Percentiles rank a stretch among this genome's conserved stretches.
phyloP scores from a whole-genome alignment of 1,140 invertebrate genomes.

The Drosophila sechellia region DNA sequence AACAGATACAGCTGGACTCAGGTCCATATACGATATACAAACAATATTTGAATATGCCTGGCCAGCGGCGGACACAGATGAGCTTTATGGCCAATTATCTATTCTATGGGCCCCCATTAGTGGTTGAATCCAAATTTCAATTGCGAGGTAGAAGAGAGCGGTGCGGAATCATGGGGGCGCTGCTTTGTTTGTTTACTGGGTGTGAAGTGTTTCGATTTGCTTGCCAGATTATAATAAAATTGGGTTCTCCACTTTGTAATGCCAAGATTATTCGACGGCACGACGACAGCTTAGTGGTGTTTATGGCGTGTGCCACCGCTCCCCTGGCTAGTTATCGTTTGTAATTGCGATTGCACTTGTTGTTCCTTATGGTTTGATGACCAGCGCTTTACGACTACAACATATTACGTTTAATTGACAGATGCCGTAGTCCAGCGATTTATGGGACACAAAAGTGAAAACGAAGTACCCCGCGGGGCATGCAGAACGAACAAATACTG shows the following conservation, averaged over 20 bases:
- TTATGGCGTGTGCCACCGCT: constrained; percentile 30
- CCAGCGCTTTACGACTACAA: constrained; percentile 59
- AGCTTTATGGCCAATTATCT: constrained; percentile 80
- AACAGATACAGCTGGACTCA: constrained; percentile 7
- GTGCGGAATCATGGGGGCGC: background rate
- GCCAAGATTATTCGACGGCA: constrained; percentile 50
- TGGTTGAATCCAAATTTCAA: constrained; percentile 66
- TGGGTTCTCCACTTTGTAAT: constrained; percentile 56
- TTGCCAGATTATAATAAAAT: constrained; percentile 61
- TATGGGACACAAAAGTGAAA: constrained; percentile 28
- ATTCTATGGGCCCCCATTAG: constrained; percentile 75
- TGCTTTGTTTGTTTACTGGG: constrained; percentile 46
- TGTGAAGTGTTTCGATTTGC: constrained; percentile 63
- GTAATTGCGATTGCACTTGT: constrained; percentile 63
- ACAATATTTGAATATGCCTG: constrained; percentile 75
- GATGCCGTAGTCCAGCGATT: constrained; percentile 21
- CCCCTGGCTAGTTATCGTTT: constrained; percentile 11
- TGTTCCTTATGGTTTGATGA: constrained; percentile 45
- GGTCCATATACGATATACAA: constrained; percentile 16
- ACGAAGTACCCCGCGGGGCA: constrained; percentile 13
- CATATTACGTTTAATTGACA: constrained; percentile 75
- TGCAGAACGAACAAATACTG: constrained; percentile 17
- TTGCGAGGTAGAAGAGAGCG: constrained; percentile 15
- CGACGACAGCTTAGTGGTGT: constrained; percentile 42
- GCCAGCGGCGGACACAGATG: constrained; percentile 65